phyloP scores from a whole-genome alignment of 2,888 invertebrate species.

The Drosophila ochracea region DNA sequence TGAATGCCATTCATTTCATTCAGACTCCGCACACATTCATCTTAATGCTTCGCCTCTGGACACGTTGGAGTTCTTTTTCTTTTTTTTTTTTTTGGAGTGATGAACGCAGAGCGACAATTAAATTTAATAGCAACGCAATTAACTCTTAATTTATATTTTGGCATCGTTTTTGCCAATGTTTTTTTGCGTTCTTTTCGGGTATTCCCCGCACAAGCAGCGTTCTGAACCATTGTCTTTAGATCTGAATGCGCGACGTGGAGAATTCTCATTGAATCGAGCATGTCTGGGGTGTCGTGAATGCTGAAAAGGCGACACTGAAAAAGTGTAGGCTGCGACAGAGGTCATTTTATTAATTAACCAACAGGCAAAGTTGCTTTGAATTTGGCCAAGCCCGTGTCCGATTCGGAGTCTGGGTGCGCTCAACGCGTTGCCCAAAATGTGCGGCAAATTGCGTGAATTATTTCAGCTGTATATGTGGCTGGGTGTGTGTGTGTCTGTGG shows the following conservation, averaged over 20 bases:
- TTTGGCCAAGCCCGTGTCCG: conserved; percentile 22
- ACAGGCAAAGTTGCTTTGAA: conserved; percentile 53
- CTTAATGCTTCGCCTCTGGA: conserved; percentile 44
- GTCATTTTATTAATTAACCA: conserved; percentile 84
- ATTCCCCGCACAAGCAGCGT: conserved; percentile 13
- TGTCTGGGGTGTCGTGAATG: conserved; percentile 18
- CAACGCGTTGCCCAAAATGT: conserved; percentile 56
- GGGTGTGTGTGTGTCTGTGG: not conserved
- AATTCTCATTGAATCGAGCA: not conserved
- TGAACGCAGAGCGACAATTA: conserved; percentile 71
- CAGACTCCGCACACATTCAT: conserved; percentile 62
- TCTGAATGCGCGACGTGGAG: conserved; percentile 24
- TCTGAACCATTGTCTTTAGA: conserved; percentile 61
- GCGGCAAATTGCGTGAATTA: conserved; percentile 76
- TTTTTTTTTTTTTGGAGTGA: conserved; percentile 27
- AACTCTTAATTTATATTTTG: conserved; percentile 78
- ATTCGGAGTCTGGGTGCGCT: conserved; percentile 9
- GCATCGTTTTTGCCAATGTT: conserved; percentile 37
- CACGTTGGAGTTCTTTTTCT: not conserved
- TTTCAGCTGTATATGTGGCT: conserved; percentile 41
- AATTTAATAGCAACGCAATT: conserved; percentile 80
- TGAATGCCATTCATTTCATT: conserved; percentile 66
- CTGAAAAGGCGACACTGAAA: conserved; percentile 35
- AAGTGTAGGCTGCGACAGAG: conserved; percentile 62
- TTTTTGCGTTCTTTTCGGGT: conserved; percentile 22